These are phyloP conservation scores for Zingel zingel DNA, from an alignment of 2,113 vertebrate genomes.

Conservation along the genomic window DNA sequence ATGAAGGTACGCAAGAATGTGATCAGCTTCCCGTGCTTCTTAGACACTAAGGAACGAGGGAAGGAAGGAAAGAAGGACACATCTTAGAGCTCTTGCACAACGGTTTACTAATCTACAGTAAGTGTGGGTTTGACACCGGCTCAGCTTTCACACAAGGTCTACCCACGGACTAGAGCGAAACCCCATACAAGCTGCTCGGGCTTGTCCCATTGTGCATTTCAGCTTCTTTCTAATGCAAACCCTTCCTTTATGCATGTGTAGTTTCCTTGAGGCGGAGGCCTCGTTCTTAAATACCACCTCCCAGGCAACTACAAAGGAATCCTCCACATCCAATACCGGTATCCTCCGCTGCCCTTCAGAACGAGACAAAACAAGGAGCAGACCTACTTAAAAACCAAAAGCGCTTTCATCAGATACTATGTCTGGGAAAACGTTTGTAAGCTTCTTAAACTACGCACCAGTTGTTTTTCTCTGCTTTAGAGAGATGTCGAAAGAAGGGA, in stretches of 20 bases:
- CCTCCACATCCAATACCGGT: conserved; percentile 62
- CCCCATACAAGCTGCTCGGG: conserved; percentile 49
- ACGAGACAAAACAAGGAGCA: conserved; percentile 33
- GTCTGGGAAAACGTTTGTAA: conserved; percentile 62
- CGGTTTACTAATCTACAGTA: conserved; percentile 17
- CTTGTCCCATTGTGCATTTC: conserved; percentile 53
- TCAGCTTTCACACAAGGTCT: conserved; percentile 42
- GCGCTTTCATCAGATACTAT: conserved; percentile 51
- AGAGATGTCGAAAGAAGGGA: conserved; percentile 27
- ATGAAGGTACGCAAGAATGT: conserved; percentile 99
- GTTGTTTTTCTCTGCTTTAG: conserved; percentile 48
- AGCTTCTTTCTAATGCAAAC: conserved; percentile 72
- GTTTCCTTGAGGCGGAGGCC: conserved; percentile 56
- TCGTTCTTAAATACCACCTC: conserved; percentile 64
- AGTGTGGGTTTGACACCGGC: conserved; percentile 14
- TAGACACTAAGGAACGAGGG: conserved; percentile 87
- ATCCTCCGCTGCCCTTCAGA: conserved; percentile 48
- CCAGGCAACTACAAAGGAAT: conserved; percentile 72
- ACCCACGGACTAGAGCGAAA: conserved; percentile 59
- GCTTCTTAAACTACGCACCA: conserved; percentile 64
- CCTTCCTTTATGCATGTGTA: conserved; percentile 62
- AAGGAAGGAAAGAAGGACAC: conserved; percentile 3
- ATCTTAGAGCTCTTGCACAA: conserved; percentile 12
- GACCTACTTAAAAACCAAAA: conserved; percentile 50
- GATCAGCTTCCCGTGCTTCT: conserved; percentile 99